Conservation (phyloP, 2,888 invertebrate species). For the Drosophila histrio region DNA sequence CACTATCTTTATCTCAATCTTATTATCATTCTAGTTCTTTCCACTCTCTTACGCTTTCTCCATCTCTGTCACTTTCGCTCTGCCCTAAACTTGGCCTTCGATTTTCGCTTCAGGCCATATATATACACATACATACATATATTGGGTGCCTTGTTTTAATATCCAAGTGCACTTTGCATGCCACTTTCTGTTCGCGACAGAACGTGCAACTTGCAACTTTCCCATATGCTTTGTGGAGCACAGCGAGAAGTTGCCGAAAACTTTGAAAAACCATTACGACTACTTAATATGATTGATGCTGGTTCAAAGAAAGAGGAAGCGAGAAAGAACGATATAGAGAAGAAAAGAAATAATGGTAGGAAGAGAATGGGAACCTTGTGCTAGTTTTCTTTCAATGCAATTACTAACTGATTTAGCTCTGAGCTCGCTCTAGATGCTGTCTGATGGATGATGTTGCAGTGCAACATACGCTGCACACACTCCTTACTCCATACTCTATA, state of each 20-base stretch:
- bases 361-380: constrained; percentile 28
- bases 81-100: constrained; percentile 37
- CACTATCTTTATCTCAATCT: background rate
- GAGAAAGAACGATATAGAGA: background rate
- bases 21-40: background rate
- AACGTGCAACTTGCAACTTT: background rate
- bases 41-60: background rate
- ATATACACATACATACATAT: too few species aligned
- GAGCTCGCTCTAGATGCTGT: constrained; percentile 46
- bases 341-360: background rate
- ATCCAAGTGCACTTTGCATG: constrained; percentile 25
- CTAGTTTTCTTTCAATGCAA: constrained; percentile 37
- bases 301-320: background rate
- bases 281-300: constrained; percentile 56
- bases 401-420: constrained; percentile 50
- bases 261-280: constrained; percentile 17
- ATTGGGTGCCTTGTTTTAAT: constrained; percentile 18
- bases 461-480: constrained; percentile 10
- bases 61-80: background rate
- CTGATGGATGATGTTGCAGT: constrained; percentile 50
- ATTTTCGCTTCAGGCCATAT: constrained; percentile 11
- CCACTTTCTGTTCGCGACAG: constrained; percentile 1
- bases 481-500: background rate
- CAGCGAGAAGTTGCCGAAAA: constrained; percentile 27
- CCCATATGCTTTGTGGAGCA: constrained; percentile 19